Evolutionary conservation across 2,113 vertebrate species (phyloP).

Genomic region (Uropsilus gracilis): DNA sequence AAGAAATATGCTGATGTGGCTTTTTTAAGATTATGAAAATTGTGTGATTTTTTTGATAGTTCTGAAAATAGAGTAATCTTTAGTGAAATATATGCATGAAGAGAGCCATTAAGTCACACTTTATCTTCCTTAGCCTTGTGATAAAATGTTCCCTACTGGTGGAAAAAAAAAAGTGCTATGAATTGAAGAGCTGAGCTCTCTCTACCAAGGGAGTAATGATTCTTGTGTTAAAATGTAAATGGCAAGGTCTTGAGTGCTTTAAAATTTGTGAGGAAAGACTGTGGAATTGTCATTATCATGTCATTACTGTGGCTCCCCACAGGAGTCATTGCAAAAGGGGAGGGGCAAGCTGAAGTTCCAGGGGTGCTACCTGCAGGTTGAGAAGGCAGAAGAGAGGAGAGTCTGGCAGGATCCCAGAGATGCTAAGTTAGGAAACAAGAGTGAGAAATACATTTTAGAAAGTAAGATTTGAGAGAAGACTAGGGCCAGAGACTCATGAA

Average conservation of each 20-base stretch:
- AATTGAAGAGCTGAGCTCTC: slow-evolving; percentile 56
- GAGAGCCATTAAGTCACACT: slow-evolving; percentile 62
- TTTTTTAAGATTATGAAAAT: slow-evolving; percentile 62
- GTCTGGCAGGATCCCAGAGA: not conserved
- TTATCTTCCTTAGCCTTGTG: slow-evolving; percentile 62
- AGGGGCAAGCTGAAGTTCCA: not conserved
- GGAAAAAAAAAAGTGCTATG: not conserved
- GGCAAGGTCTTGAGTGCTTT: slow-evolving; percentile 62
- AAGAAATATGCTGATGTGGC: slow-evolving; percentile 47
- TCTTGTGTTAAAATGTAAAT: slow-evolving; percentile 71
- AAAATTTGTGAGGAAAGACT: slow-evolving; percentile 63
- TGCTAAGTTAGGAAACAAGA: not conserved
- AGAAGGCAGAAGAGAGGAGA: not conserved
- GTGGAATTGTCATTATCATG: slow-evolving; percentile 45
- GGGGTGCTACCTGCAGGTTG: not conserved
- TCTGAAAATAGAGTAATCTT: slow-evolving; percentile 54
- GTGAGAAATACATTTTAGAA: not conserved
- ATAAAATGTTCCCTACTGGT: slow-evolving; percentile 63
- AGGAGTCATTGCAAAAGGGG: not conserved
- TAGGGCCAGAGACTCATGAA: not conserved
- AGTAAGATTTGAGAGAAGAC: not conserved
- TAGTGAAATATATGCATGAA: slow-evolving; percentile 48
- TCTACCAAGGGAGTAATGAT: slow-evolving; percentile 71
- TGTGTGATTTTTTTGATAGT: slow-evolving; percentile 19
- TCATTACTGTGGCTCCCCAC: slow-evolving; percentile 24